A percentile compares a stretch with the other conserved stretches of the same genome.
Evolutionary conservation across 2,113 vertebrate species (phyloP).

Genomic region (Xiphophorus hellerii): DNA sequence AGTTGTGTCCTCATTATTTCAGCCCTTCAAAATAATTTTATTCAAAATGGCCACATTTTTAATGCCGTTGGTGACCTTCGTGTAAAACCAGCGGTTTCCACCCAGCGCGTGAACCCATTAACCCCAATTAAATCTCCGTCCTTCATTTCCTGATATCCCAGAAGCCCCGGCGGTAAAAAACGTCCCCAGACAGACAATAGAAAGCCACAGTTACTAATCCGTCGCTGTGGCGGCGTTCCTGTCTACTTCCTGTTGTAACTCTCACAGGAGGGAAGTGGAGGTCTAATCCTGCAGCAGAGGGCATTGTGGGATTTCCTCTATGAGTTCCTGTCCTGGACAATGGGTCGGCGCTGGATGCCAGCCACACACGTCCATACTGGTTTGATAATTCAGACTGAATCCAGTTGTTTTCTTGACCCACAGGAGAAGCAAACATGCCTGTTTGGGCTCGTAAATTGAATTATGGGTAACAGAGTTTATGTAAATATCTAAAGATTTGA

Average conservation of each 20-base stretch:
- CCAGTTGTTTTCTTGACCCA: not conserved
- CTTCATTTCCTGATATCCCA: conserved; percentile 23
- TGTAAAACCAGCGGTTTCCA: not conserved
- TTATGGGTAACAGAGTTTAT: not conserved
- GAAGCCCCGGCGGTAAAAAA: conserved; percentile 35
- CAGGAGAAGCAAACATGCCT: not conserved
- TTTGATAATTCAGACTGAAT: not conserved
- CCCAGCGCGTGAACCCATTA: conserved; percentile 3
- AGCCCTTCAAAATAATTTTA: not conserved
- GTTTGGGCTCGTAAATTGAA: conserved; percentile 8
- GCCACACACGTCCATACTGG: not conserved
- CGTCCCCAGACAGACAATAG: conserved; percentile 76
- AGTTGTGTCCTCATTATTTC: not conserved
- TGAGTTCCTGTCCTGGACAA: conserved; percentile 71
- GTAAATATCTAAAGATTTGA: not conserved
- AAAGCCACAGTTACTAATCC: conserved; percentile 26
- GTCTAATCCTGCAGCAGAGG: conserved; percentile 37
- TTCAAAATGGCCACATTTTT: not conserved
- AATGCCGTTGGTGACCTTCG: not conserved
- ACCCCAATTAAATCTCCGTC: conserved; percentile 11
- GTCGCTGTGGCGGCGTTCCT: conserved; percentile 39
- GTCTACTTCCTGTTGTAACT: conserved; percentile 60
- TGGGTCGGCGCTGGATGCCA: conserved; percentile 38
- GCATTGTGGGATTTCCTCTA: conserved; percentile 70
- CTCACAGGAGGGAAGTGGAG: conserved; percentile 57